A percentile compares a stretch with the other conserved stretches of the same genome.
Conservation (phyloP, 1,140 invertebrate genomes). For the Megalopta genalis region DNA sequence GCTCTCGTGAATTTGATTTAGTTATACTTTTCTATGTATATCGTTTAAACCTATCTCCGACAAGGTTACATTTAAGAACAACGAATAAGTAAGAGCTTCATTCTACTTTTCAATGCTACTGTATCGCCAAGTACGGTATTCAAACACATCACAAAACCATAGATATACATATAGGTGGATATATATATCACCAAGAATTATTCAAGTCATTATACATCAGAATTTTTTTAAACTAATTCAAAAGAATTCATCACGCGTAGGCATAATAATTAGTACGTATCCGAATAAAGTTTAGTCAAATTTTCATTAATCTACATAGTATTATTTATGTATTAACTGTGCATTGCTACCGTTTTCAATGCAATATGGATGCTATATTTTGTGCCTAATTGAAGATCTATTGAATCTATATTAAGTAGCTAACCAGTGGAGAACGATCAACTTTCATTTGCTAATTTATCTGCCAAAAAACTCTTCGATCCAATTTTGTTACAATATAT, state of each 20-base stretch:
- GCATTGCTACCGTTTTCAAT: conserved; percentile 8
- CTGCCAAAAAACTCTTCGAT: no score
- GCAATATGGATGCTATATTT: conserved; percentile 11
- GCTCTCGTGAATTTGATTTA: not conserved
- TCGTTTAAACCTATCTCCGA: not conserved
- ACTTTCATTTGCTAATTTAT: no score
- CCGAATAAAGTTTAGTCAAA: not conserved
- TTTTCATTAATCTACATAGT: not conserved
- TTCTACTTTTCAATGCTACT: not conserved
- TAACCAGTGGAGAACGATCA: no score
- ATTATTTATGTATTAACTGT: conserved; percentile 19
- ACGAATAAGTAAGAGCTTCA: not conserved
- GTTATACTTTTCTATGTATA: not conserved
- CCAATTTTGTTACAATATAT: no score
- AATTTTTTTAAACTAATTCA: not conserved
- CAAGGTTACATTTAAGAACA: not conserved
- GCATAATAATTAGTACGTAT: not conserved
- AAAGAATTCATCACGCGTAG: not conserved
- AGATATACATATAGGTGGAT: not conserved
- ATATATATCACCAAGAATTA: not conserved
- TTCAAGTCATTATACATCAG: not conserved
- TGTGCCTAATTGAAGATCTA: conserved; percentile 21
- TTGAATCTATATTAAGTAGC: conserved; percentile 5
- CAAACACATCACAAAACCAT: not conserved
- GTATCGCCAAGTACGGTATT: not conserved